Evolutionary conservation across 64 coral and sea anemone species (phyloP).

Genomic region (Pachyseris speciosa): DNA sequence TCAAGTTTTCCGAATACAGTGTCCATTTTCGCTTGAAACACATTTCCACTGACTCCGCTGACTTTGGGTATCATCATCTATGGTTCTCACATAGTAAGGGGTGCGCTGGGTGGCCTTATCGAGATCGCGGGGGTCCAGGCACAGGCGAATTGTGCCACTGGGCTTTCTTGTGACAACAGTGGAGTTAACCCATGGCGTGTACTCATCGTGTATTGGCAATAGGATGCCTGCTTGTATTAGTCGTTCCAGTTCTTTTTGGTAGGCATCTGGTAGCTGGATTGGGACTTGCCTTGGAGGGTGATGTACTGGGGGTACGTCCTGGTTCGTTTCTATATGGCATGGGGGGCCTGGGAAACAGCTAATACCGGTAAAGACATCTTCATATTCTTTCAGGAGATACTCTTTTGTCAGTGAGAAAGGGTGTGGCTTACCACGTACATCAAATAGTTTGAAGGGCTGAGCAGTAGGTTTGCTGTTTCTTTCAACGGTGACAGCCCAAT

Average conservation of each 20-base stretch:
- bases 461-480: not conserved
- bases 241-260: no score
- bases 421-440: no score
- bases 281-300: constrained; percentile 44
- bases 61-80: constrained; percentile 52
- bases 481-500: constrained; percentile 51
- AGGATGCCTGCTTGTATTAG: no score
- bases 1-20: no score
- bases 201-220: not conserved
- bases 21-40: constrained; percentile 45
- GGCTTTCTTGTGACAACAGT: not conserved
- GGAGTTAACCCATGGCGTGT: not conserved
- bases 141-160: constrained; percentile 19
- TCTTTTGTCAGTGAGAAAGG: constrained; percentile 59
- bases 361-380: no score
- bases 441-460: no score
- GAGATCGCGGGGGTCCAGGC: constrained; percentile 36
- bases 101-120: not conserved
- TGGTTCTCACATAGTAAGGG: not conserved
- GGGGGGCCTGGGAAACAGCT: no score
- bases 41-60: constrained; percentile 18
- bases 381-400: constrained; percentile 53
- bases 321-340: constrained; percentile 68
- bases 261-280: no score
- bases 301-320: constrained; percentile 30